phyloP scores from a whole-genome alignment of 1,140 invertebrate genomes.

The Onthophagus taurus region DNA sequence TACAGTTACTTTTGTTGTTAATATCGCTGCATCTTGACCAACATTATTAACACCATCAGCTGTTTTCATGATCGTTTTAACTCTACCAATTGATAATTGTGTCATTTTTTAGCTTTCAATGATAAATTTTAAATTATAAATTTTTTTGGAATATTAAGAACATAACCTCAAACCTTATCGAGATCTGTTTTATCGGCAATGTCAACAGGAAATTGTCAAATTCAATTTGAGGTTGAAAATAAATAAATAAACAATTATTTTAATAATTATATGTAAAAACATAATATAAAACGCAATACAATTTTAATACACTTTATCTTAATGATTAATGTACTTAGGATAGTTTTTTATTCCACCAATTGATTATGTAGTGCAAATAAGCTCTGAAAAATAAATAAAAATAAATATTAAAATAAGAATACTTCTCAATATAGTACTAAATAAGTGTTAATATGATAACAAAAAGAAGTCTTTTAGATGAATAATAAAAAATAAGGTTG shows the following conservation, averaged over 20 bases:
- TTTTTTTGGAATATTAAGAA: too few species aligned
- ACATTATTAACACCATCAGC: slow-evolving; percentile 8
- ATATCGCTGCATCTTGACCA: slow-evolving; percentile 5
- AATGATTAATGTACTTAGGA: too few species aligned
- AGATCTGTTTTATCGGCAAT: too few species aligned
- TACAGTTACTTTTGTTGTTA: slow-evolving; percentile 6
- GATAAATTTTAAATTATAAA: too few species aligned
- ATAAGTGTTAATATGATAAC: neutral
- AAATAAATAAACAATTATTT: too few species aligned
- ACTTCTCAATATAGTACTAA: too few species aligned
- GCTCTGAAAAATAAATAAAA: slow-evolving; percentile 37
- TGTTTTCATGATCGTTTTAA: slow-evolving; percentile 12
- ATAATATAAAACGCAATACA: too few species aligned
- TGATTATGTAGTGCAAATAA: slow-evolving; percentile 41
- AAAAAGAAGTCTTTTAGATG: neutral
- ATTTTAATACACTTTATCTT: neutral
- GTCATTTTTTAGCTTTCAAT: too few species aligned
- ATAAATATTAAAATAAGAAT: slow-evolving; percentile 8
- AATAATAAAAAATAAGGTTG: slow-evolving; percentile 9
- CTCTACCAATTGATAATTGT: slow-evolving; percentile 4
- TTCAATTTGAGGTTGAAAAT: too few species aligned
- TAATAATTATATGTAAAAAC: too few species aligned
- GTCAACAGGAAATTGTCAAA: too few species aligned
- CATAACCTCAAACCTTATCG: too few species aligned
- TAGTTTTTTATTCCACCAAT: slow-evolving; percentile 34